These are phyloP conservation scores for Willisornis vidua DNA, from an alignment of 2,113 vertebrate species.

Conservation along the genomic window DNA sequence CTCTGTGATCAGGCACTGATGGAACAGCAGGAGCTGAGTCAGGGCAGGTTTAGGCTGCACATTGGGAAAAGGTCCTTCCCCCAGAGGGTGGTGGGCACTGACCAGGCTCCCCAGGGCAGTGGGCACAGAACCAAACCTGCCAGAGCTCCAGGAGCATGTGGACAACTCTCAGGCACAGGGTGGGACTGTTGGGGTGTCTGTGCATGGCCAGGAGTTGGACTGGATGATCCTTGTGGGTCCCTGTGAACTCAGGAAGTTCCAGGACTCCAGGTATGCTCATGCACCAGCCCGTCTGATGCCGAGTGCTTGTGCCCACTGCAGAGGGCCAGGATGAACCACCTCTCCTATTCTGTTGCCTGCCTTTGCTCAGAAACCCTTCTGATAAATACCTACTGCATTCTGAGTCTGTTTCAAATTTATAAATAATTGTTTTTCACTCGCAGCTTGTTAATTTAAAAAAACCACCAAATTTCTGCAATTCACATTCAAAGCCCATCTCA, in stretches of 20 bases:
- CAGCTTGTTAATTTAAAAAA: background rate
- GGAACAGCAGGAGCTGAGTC: background rate
- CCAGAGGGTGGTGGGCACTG: background rate
- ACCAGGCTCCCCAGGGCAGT: background rate
- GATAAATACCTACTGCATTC: background rate
- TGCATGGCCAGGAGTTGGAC: background rate
- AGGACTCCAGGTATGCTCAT: accelerated
- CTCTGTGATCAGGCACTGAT: background rate
- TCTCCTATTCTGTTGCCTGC: background rate
- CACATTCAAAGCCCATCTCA: background rate
- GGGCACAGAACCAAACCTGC: accelerated
- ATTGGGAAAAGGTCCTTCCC: background rate
- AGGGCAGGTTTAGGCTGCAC: accelerated
- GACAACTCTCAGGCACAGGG: accelerated
- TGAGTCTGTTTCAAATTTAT: background rate
- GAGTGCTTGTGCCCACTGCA: accelerated
- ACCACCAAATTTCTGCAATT: background rate
- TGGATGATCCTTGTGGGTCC: background rate
- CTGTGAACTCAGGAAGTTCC: background rate
- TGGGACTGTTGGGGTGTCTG: background rate
- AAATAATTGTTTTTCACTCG: background rate
- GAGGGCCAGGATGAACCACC: background rate
- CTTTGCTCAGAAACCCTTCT: background rate
- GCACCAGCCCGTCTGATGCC: accelerated
- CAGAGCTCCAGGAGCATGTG: accelerated